Evolutionary conservation across 2,113 vertebrate genomes (phyloP), one percentile per base, ranked within the genome.

Genomic region (Pagrus major): DNA sequence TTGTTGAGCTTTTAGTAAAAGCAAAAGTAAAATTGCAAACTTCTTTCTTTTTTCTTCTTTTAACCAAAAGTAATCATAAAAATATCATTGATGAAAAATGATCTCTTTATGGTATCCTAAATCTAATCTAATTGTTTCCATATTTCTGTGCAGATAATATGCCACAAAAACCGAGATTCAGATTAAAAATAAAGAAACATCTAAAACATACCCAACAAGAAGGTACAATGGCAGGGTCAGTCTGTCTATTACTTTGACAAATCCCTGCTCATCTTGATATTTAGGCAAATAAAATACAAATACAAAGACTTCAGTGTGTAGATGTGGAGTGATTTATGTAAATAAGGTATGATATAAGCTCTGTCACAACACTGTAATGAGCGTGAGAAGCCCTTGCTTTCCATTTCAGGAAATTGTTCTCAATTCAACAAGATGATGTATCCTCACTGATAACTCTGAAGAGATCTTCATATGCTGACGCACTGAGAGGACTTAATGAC

Each of bases 401-500:
- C 77, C 56, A 82, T 90, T 83, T 89, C 78, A 84, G 77, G 81
- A 91, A 87, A 92, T 82, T 84, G 86, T 87, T 80, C 84, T 74
- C 71, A 72, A 35, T 87, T 87, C 79, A 86, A 81, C 56, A 75
- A 65, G 58, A 80, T 89, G 84, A 91, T 85, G 73, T 76, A 60
- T 83, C 76, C 71, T 79, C 76, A 20, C 60, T 84, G 79, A 86
- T 90, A 85, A 85, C 39, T 75, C 72, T 91, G 88, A 90, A 88
- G 88, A 86, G 86, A 90, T 90, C 84, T 89, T 79, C 80, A 85
- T 51, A 55, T 66, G 61, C 85, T 88, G 88, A 89, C 33, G 68
- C 78, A 81, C 58, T 86, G 51, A 88, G 80, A 85, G 81, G 84
- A 78, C 79, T 84, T 75, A 88, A 88, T 85, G 81, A 82, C 87